Percentiles rank a stretch among this genome's conserved stretches.
These are phyloP conservation scores for Felis chaus DNA, from an alignment of 2,113 vertebrate genomes.

Conservation along the genomic window DNA sequence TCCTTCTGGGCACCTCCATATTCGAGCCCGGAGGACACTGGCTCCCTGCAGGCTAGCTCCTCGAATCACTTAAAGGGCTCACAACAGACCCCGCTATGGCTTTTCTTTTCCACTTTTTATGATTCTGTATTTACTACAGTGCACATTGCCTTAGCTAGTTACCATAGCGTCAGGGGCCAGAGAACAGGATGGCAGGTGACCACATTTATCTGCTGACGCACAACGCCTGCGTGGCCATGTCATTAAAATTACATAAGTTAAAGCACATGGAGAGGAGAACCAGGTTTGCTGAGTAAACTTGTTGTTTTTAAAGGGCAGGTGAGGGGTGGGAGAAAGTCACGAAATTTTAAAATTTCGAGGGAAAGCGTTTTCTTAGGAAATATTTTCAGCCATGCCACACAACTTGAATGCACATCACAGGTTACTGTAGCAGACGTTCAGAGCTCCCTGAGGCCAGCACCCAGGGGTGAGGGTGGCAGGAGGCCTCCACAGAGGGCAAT, in stretches of 20 bases:
- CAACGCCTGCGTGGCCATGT: too few species aligned
- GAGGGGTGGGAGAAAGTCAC: background rate
- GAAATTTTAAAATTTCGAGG: background rate
- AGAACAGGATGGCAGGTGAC: background rate
- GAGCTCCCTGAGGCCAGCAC: background rate
- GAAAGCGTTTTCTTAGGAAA: slow-evolving; percentile 27
- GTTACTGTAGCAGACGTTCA: background rate
- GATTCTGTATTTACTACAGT: background rate
- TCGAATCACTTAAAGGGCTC: background rate
- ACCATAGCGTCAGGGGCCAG: background rate
- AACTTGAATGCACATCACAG: background rate
- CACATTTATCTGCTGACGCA: background rate
- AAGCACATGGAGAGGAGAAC: background rate
- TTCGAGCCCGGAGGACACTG: background rate
- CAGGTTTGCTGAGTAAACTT: background rate
- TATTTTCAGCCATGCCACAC: background rate
- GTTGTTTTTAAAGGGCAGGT: background rate
- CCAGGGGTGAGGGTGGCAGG: background rate
- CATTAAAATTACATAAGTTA: background rate
- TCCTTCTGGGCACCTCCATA: background rate
- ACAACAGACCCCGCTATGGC: background rate
- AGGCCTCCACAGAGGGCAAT: too few species aligned
- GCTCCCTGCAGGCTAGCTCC: background rate
- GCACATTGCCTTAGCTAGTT: background rate
- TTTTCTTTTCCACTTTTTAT: background rate